Evolutionary conservation across 2,797 vertebrate species (phyloP).

Genomic region (Schizothorax lantsangensis): DNA sequence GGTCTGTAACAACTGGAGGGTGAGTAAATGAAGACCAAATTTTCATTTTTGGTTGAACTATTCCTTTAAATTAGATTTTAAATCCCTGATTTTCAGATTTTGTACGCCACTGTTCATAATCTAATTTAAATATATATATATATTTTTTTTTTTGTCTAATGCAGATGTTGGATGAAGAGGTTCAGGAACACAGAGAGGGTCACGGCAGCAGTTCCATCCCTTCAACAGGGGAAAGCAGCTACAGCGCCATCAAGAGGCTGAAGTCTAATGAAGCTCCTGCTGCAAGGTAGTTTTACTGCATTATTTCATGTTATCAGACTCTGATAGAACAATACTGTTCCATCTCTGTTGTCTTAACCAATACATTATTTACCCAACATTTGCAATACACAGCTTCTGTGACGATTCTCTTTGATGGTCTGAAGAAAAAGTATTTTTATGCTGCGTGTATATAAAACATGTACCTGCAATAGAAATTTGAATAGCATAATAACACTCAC

Average conservation of each 20-base stretch:
- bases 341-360: not conserved
- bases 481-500: slow-evolving; percentile 8
- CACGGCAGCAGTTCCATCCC: slow-evolving; percentile 69
- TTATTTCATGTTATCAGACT: not conserved
- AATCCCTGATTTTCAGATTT: not conserved
- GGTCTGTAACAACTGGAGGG: not conserved
- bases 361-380: not conserved
- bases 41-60: too few relatives aligned
- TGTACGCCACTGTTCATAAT: not conserved
- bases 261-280: slow-evolving; percentile 73
- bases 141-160: slow-evolving; percentile 61
- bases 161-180: slow-evolving; percentile 73
- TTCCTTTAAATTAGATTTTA: not conserved
- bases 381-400: not conserved
- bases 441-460: slow-evolving; percentile 7
- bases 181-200: slow-evolving; percentile 68
- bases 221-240: slow-evolving; percentile 71
- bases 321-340: not conserved
- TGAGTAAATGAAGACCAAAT: not conserved
- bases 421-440: not conserved
- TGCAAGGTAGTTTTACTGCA: slow-evolving; percentile 70
- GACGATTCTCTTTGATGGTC: not conserved
- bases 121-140: not conserved
- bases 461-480: not conserved
- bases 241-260: slow-evolving; percentile 81